Percentiles rank a stretch among this genome's conserved stretches.
Evolutionary conservation across 2,113 vertebrate species (phyloP).

Genomic region (Colossoma macropomum): DNA sequence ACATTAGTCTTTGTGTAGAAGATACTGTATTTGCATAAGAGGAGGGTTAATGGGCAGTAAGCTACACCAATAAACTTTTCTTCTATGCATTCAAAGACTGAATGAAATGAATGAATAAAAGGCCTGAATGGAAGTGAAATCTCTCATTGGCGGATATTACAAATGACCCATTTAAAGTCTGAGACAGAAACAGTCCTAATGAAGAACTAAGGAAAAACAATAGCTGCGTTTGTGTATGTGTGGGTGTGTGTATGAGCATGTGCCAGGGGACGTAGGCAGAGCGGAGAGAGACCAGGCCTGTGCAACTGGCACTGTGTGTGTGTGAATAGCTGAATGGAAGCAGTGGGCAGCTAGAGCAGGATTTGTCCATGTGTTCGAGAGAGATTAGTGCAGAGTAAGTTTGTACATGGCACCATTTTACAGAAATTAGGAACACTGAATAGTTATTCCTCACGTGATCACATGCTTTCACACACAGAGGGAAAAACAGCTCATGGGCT

Average conservation of each 20-base stretch:
- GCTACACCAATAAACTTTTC: no score
- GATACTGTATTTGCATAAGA: no score
- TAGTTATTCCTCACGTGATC: neutral
- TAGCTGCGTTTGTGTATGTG: conserved; percentile 8
- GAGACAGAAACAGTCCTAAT: neutral
- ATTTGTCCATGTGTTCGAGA: conserved; percentile 13
- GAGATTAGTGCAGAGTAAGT: conserved; percentile 2
- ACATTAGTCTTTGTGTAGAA: no score
- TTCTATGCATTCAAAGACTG: no score
- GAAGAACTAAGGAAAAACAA: neutral
- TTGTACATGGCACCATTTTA: neutral
- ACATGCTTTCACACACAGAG: neutral
- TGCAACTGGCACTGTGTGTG: neutral
- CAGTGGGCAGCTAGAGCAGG: neutral
- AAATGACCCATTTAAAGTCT: neutral
- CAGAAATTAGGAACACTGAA: neutral
- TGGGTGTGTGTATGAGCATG: conserved; percentile 15
- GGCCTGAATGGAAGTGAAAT: neutral
- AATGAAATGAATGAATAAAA: neutral
- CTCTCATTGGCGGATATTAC: neutral
- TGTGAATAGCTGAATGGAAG: conserved; percentile 20
- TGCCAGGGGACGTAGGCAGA: neutral
- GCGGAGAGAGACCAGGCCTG: neutral
- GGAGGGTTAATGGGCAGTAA: no score
- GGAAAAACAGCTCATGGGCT: neutral